phyloP scores from a whole-genome alignment of 2,797 vertebrate genomes.

The Sphenopsis melanotis region DNA sequence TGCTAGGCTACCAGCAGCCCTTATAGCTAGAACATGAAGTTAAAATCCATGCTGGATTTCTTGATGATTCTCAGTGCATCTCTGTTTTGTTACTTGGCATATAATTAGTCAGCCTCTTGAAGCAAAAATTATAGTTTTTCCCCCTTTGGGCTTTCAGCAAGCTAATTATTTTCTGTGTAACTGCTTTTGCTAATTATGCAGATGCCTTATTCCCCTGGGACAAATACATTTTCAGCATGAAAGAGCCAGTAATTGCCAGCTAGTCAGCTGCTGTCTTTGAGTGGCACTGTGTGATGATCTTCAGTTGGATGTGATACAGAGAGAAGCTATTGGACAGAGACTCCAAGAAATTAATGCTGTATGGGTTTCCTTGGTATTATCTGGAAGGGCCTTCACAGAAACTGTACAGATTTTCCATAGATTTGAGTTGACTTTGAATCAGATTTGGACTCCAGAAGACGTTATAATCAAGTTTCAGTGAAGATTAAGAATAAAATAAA shows the following conservation, averaged over 20 bases:
- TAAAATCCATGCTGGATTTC: constrained; percentile 59
- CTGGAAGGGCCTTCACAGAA: not conserved
- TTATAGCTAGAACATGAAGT: constrained; percentile 54
- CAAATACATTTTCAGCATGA: constrained; percentile 67
- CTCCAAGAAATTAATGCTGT: not conserved
- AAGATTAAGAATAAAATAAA: not conserved
- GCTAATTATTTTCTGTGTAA: constrained; percentile 69
- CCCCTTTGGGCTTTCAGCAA: constrained; percentile 54
- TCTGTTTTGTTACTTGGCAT: constrained; percentile 46
- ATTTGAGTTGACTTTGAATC: not conserved
- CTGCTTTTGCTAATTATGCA: constrained; percentile 67
- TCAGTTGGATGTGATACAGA: constrained; percentile 38
- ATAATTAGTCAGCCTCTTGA: constrained; percentile 70
- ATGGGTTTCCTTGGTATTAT: not conserved
- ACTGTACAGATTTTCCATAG: not conserved
- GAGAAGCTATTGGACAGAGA: not conserved
- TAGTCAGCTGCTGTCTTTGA: constrained; percentile 41
- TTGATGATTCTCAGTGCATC: constrained; percentile 33
- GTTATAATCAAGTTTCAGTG: not conserved
- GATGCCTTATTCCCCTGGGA: constrained; percentile 51
- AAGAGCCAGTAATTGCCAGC: constrained; percentile 62
- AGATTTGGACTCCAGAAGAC: not conserved
- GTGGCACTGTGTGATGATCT: constrained; percentile 14
- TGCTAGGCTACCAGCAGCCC: constrained; percentile 74
- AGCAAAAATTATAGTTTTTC: constrained; percentile 69